These are phyloP conservation scores for Augochlorella aurata DNA, from an alignment of 2,888 invertebrate species.

Conservation along the genomic window DNA sequence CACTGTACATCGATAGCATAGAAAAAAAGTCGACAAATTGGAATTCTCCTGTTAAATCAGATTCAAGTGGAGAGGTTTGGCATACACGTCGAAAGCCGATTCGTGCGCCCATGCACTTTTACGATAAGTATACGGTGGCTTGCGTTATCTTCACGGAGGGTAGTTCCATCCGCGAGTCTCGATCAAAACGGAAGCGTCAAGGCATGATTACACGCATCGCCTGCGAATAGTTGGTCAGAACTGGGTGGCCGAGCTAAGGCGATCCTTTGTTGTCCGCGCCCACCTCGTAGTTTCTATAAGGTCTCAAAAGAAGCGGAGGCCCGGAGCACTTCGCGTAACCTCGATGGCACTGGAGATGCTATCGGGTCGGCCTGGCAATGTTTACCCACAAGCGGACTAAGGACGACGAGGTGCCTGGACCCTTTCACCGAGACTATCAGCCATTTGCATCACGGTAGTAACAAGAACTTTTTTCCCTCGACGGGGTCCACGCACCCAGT, in stretches of 20 bases:
- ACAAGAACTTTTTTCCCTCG: conserved; percentile 35
- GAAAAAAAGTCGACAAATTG: no score
- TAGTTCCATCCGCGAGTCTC: neutral
- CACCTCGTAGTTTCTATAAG: conserved; percentile 39
- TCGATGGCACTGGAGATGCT: conserved; percentile 54
- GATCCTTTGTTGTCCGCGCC: conserved; percentile 56
- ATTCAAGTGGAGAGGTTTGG: no score
- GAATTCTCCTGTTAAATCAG: no score
- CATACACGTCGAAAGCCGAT: no score
- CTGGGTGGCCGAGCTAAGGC: conserved; percentile 21
- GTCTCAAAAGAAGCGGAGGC: conserved; percentile 44
- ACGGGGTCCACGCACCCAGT: conserved; percentile 15
- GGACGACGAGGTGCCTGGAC: conserved; percentile 46
- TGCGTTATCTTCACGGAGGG: no score
- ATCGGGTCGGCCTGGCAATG: conserved; percentile 48
- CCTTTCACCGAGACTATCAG: conserved; percentile 56
- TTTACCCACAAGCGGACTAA: conserved; percentile 59
- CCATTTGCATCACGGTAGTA: conserved; percentile 50
- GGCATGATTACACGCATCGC: neutral
- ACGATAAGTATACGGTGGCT: no score
- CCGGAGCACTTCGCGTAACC: conserved; percentile 38
- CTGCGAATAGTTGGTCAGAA: conserved; percentile 24
- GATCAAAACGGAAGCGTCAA: conserved; percentile 1
- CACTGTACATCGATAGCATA: no score
- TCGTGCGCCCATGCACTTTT: no score